A percentile compares a stretch with the other conserved stretches of the same genome.
These are phyloP conservation scores for Hydropsyche tenuis DNA, from an alignment of 1,140 invertebrate species.

Conservation along the genomic window DNA sequence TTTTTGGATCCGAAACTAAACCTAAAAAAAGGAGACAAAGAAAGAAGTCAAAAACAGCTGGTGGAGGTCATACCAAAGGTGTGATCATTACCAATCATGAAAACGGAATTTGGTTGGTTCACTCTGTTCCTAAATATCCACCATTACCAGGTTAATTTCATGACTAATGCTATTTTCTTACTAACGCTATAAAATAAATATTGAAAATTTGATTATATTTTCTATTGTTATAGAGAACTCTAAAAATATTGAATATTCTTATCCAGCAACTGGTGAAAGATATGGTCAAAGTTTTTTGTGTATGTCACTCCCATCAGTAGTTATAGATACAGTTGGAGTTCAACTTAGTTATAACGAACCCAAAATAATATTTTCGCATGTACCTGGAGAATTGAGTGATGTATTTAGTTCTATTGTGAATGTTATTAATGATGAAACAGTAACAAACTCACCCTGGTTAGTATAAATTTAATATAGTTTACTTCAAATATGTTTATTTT, in stretches of 20 bases:
- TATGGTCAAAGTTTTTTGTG: constrained; percentile 91
- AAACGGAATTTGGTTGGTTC: constrained; percentile 87
- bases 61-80: constrained; percentile 85
- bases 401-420: constrained; percentile 67
- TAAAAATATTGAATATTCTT: constrained; percentile 66
- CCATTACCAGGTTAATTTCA: constrained; percentile 58
- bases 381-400: constrained; percentile 62
- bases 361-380: constrained; percentile 67
- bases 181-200: no score
- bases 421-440: constrained; percentile 67
- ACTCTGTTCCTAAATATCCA: constrained; percentile 89
- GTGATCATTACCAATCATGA: constrained; percentile 74
- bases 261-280: constrained; percentile 72
- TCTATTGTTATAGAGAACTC: background rate
- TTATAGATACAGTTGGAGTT: constrained; percentile 73
- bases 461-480: constrained; percentile 28
- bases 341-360: constrained; percentile 82
- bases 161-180: background rate
- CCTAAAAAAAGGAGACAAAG: constrained; percentile 34
- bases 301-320: constrained; percentile 70
- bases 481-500: constrained; percentile 1
- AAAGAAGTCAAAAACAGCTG: constrained; percentile 57
- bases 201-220: no score
- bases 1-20: constrained; percentile 7
- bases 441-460: constrained; percentile 69